Evolutionary conservation across 2,888 invertebrate genomes (phyloP).

Genomic region (Carpatolechia fugitivella): DNA sequence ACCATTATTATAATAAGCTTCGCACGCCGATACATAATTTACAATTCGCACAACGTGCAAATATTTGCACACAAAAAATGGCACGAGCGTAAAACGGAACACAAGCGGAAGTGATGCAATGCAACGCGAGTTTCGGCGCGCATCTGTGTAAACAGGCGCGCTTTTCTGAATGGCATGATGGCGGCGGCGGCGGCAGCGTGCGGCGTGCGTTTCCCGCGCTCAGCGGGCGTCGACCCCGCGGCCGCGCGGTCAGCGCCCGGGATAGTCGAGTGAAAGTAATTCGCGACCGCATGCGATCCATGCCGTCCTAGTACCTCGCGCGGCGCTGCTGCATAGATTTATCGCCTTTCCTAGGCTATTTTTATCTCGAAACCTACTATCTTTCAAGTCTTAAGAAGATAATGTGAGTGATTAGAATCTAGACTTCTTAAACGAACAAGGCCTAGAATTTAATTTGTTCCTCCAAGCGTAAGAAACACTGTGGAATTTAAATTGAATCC

Average conservation of each 20-base stretch:
- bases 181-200: slow-evolving; percentile 47
- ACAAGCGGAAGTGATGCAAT: slow-evolving; percentile 77
- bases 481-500: background rate
- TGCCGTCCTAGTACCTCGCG: slow-evolving; percentile 61
- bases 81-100: slow-evolving; percentile 63
- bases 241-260: slow-evolving; percentile 61
- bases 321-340: slow-evolving; percentile 29
- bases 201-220: slow-evolving; percentile 66
- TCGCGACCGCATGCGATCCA: slow-evolving; percentile 70
- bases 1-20: slow-evolving; percentile 11
- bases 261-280: slow-evolving; percentile 78
- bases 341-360: slow-evolving; percentile 32
- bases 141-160: slow-evolving; percentile 78
- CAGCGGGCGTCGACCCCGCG: slow-evolving; percentile 65
- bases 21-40: background rate
- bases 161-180: slow-evolving; percentile 72
- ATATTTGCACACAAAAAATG: slow-evolving; percentile 55
- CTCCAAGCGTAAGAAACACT: background rate
- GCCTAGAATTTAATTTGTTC: slow-evolving; percentile 1
- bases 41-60: slow-evolving; percentile 2
- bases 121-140: slow-evolving; percentile 72
- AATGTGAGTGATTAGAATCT: slow-evolving; percentile 5
- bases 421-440: background rate
- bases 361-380: slow-evolving; percentile 26
- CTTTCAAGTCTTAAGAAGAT: background rate